phyloP scores from a whole-genome alignment of 2,113 vertebrate genomes.

The Atractosteus spatula region DNA sequence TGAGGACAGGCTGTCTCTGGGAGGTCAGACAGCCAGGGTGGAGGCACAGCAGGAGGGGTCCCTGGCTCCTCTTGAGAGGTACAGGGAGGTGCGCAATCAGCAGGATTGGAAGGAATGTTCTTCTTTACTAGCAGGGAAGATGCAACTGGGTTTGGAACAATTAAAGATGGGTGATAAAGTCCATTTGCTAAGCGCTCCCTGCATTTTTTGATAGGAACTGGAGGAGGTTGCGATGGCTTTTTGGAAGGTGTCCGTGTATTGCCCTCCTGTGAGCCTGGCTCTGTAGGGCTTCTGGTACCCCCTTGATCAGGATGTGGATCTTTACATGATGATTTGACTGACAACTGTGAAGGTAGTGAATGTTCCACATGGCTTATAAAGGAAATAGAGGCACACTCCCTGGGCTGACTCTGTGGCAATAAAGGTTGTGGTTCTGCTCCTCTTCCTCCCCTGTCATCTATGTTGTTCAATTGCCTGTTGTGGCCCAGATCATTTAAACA shows the following conservation, averaged over 20 bases:
- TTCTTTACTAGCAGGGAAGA: constrained; percentile 74
- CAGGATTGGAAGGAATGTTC: constrained; percentile 50
- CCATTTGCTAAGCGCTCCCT: constrained; percentile 87
- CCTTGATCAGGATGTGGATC: constrained; percentile 25
- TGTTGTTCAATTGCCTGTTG: constrained; percentile 13
- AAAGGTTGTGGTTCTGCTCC: not conserved
- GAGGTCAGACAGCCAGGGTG: constrained; percentile 75
- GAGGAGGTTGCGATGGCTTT: constrained; percentile 84
- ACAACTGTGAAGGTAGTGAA: constrained; percentile 53
- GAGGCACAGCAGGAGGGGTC: constrained; percentile 57
- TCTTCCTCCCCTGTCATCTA: constrained; percentile 8
- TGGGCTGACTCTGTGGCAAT: constrained; percentile 1
- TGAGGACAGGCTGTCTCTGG: constrained; percentile 66
- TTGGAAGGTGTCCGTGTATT: constrained; percentile 72
- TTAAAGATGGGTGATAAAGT: constrained; percentile 61
- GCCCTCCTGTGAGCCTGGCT: constrained; percentile 36
- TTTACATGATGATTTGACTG: constrained; percentile 35
- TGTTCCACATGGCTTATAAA: constrained; percentile 36
- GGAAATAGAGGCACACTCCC: constrained; percentile 32
- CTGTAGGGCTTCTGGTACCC: constrained; percentile 49
- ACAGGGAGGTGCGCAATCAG: constrained; percentile 52
- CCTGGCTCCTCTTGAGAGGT: constrained; percentile 57
- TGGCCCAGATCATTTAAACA: constrained; percentile 47
- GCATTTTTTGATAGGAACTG: constrained; percentile 92
- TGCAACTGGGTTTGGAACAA: constrained; percentile 59